These are phyloP conservation scores for Pantherophis vulpinus DNA, from an alignment of 2,797 vertebrate genomes.

Conservation along the genomic window DNA sequence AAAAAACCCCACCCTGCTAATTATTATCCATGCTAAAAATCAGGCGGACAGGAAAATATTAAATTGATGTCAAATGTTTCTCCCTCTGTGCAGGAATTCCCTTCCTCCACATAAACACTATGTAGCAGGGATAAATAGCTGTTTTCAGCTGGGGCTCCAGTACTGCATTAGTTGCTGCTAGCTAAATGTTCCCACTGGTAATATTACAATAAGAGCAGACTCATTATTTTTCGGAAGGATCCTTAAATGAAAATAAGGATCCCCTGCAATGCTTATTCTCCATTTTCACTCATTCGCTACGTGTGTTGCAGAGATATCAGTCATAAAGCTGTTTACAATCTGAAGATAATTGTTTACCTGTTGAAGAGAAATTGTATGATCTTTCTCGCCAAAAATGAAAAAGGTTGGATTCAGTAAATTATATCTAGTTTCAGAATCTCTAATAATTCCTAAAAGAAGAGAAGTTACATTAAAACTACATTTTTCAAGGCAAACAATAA, in stretches of 20 bases:
- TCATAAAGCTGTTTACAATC: background rate
- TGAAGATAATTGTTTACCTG: constrained; percentile 73
- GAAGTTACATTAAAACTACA: background rate
- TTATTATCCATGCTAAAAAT: background rate
- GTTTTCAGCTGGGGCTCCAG: background rate
- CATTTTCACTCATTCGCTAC: background rate
- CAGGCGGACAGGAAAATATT: background rate
- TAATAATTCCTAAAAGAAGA: constrained; percentile 79
- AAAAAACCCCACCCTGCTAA: background rate
- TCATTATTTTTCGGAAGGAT: background rate
- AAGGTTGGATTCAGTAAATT: constrained; percentile 83
- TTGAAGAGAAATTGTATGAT: constrained; percentile 81
- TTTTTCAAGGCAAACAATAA: background rate
- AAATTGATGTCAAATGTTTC: background rate
- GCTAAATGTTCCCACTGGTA: background rate
- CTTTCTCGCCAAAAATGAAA: constrained; percentile 91
- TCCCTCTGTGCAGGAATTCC: background rate
- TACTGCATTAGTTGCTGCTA: background rate
- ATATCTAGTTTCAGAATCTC: constrained; percentile 78
- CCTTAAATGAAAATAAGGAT: background rate
- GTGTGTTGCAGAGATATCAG: background rate
- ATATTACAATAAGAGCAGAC: background rate
- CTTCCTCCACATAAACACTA: background rate
- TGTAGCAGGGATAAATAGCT: background rate
- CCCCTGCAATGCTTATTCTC: background rate